Conservation (phyloP, 2,888 invertebrate genomes). For the Dryococelus australis region DNA sequence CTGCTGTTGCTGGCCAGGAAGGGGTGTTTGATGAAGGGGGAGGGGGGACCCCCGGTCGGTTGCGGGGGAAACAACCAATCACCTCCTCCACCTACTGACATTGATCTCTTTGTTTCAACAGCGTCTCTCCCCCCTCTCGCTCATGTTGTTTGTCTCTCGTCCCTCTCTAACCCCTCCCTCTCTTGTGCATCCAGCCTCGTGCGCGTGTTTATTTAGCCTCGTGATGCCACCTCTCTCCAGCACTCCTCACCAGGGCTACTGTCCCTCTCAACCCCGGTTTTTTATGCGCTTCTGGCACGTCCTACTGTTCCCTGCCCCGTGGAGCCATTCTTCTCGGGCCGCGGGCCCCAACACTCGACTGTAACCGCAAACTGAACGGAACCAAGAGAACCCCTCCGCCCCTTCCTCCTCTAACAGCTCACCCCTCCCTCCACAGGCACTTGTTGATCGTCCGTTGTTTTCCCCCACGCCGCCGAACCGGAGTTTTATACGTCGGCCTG, state of each 20-base stretch:
- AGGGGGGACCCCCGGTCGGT: not conserved
- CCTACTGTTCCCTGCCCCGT: too few species aligned
- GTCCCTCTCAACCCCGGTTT: not conserved
- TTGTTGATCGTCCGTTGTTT: slow-evolving; percentile 23
- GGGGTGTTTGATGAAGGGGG: not conserved
- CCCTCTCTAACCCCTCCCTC: not conserved
- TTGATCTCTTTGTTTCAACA: slow-evolving; percentile 37
- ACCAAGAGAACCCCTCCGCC: not conserved
- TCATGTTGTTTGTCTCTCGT: not conserved
- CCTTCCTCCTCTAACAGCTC: not conserved
- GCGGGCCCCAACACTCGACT: too few species aligned
- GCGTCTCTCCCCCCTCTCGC: not conserved
- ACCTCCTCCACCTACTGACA: slow-evolving; percentile 22
- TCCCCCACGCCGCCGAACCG: not conserved
- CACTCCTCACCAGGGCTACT: not conserved
- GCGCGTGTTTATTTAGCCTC: slow-evolving; percentile 5
- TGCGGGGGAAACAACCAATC: slow-evolving; percentile 23
- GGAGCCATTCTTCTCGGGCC: too few species aligned
- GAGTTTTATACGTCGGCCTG: not conserved
- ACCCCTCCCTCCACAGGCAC: not conserved
- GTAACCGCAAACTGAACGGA: too few species aligned
- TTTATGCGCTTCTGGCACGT: not conserved
- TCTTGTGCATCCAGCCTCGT: not conserved
- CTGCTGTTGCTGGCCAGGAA: not conserved
- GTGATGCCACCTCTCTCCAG: not conserved